A percentile compares a stretch with the other conserved stretches of the same genome.
Conservation (phyloP, 2,888 invertebrate genomes). For the Liodrosophila aerea region DNA sequence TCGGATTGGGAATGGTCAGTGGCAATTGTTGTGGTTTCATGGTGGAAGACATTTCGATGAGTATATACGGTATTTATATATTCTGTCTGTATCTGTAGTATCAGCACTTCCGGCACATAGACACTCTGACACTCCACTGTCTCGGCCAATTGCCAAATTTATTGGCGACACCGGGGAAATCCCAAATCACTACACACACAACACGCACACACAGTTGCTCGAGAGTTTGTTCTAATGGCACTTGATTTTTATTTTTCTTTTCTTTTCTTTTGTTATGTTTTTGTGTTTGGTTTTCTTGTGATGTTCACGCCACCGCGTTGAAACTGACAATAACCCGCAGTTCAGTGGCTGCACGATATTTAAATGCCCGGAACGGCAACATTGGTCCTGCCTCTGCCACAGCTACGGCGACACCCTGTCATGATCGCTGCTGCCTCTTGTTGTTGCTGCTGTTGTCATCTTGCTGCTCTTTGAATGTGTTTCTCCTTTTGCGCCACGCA, state of each 20-base stretch:
- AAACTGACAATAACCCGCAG: conserved; percentile 79
- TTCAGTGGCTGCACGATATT: conserved; percentile 79
- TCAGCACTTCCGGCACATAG: conserved; percentile 61
- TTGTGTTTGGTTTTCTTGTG: conserved; percentile 39
- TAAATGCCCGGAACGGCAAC: conserved; percentile 75
- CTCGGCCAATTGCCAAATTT: conserved; percentile 71
- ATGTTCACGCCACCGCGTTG: conserved; percentile 80
- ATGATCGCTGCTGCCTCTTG: conserved; percentile 41
- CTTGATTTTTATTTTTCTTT: conserved; percentile 4
- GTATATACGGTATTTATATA: neutral
- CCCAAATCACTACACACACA: conserved; percentile 68
- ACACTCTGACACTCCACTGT: conserved; percentile 22
- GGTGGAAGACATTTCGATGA: conserved; percentile 68
- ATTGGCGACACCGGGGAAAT: conserved; percentile 77
- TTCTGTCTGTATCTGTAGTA: conserved; percentile 33
- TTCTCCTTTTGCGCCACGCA: conserved; percentile 48
- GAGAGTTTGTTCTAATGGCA: conserved; percentile 24
- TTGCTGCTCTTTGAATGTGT: conserved; percentile 39
- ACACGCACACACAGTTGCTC: conserved; percentile 24
- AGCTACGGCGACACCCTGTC: conserved; percentile 54
- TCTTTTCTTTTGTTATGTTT: conserved; percentile 21
- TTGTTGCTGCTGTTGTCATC: conserved; percentile 4
- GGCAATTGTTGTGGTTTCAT: conserved; percentile 64
- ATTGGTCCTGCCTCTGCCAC: conserved; percentile 34
- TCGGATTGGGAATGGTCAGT: conserved; percentile 58